These are phyloP conservation scores for Lycophotia porphyrea DNA, from an alignment of 2,888 invertebrate species.

Conservation along the genomic window DNA sequence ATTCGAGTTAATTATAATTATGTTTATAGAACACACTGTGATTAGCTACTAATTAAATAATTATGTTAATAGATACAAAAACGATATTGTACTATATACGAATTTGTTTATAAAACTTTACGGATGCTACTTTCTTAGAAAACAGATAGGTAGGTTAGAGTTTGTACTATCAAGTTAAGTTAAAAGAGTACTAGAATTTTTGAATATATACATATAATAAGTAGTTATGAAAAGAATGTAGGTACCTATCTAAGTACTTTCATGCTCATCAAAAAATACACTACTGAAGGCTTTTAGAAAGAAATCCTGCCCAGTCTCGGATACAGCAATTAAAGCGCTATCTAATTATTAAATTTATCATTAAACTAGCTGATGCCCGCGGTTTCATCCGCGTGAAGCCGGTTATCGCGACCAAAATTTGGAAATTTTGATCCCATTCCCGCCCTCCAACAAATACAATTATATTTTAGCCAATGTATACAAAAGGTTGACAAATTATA, in stretches of 20 bases:
- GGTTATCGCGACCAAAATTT: too few relatives aligned
- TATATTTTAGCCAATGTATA: too few relatives aligned
- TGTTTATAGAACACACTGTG: background rate
- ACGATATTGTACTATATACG: too few relatives aligned
- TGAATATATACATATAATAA: too few relatives aligned
- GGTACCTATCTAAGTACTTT: background rate
- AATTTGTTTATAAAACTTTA: constrained; percentile 2
- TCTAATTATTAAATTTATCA: background rate
- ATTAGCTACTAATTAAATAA: background rate
- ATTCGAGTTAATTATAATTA: constrained; percentile 13
- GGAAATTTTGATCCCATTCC: too few relatives aligned
- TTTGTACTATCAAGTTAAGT: background rate
- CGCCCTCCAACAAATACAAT: too few relatives aligned
- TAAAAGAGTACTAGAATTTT: background rate
- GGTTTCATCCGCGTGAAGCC: too few relatives aligned
- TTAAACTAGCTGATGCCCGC: too few relatives aligned
- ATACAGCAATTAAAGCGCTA: background rate
- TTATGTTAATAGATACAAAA: constrained; percentile 2
- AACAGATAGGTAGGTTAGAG: background rate
- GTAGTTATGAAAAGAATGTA: background rate
- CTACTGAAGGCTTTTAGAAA: background rate
- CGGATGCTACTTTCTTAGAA: constrained; percentile 3
- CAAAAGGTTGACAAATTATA: too few relatives aligned
- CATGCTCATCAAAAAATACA: background rate
- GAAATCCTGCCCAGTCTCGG: background rate